Conservation (phyloP, 2,797 vertebrate genomes). For the Coreius guichenoti region DNA sequence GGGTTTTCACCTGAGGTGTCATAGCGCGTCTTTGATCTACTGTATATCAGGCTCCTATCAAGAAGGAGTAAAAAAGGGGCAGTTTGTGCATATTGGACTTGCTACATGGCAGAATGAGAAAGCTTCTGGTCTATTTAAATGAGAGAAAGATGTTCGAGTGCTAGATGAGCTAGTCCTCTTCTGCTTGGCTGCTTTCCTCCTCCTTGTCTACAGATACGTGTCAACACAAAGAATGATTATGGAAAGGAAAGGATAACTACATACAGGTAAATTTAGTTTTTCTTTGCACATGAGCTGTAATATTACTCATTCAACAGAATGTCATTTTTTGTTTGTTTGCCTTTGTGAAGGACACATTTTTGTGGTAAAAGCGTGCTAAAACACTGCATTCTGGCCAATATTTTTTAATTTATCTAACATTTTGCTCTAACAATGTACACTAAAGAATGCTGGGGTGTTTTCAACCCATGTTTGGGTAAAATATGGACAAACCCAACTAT, state of each 20-base stretch:
- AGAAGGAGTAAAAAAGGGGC: not conserved
- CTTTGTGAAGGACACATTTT: not conserved
- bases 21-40: slow-evolving; percentile 58
- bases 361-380: not conserved
- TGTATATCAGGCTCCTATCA: slow-evolving; percentile 39
- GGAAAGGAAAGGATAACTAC: slow-evolving; percentile 2
- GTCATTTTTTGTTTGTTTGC: not conserved
- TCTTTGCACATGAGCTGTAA: not conserved
- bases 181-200: slow-evolving; percentile 22
- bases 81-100: not conserved
- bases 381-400: not conserved
- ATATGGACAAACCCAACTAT: too few relatives aligned
- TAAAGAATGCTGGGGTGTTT: too few relatives aligned
- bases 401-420: not conserved
- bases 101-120: not conserved
- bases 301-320: not conserved
- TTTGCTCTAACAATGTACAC: not conserved
- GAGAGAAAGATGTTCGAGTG: slow-evolving; percentile 7
- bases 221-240: not conserved
- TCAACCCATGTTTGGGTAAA: too few relatives aligned
- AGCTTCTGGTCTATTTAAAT: not conserved
- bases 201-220: not conserved
- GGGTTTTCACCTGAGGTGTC: slow-evolving; percentile 50
- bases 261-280: slow-evolving; percentile 17
- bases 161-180: slow-evolving; percentile 27